These are phyloP conservation scores for Nomada ferruginata DNA, from an alignment of 2,888 invertebrate species.

Conservation along the genomic window DNA sequence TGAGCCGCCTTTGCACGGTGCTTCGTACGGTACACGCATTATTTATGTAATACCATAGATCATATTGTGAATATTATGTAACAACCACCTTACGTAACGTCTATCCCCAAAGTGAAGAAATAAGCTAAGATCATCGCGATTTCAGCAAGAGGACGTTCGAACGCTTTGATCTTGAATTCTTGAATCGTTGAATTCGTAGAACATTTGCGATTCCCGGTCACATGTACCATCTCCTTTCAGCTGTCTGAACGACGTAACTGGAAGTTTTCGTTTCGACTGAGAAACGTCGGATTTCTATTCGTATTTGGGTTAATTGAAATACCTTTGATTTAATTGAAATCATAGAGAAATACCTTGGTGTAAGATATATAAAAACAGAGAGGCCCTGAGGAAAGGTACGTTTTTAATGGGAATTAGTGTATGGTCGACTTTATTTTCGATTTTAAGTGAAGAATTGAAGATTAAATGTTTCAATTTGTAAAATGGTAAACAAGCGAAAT, in stretches of 20 bases:
- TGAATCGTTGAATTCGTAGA: conserved; percentile 23
- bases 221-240: neutral
- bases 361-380: too few species aligned
- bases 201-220: conserved; percentile 16
- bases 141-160: conserved; percentile 46
- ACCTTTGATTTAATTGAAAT: too few species aligned
- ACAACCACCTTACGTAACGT: conserved; percentile 35
- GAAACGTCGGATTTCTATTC: neutral
- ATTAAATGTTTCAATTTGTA: too few species aligned
- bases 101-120: conserved; percentile 62
- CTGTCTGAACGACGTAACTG: neutral
- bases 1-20: neutral
- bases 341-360: too few species aligned
- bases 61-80: conserved; percentile 40
- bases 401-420: too few species aligned
- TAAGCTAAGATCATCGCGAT: conserved; percentile 52
- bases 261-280: neutral
- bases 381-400: too few species aligned
- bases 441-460: too few species aligned
- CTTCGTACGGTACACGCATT: conserved; percentile 36
- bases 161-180: conserved; percentile 43
- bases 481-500: too few species aligned
- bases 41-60: conserved; percentile 55
- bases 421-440: too few species aligned
- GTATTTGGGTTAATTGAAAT: too few species aligned